Evolutionary conservation across 2,888 invertebrate genomes (phyloP).

Genomic region (Scotopteryx bipunctaria): DNA sequence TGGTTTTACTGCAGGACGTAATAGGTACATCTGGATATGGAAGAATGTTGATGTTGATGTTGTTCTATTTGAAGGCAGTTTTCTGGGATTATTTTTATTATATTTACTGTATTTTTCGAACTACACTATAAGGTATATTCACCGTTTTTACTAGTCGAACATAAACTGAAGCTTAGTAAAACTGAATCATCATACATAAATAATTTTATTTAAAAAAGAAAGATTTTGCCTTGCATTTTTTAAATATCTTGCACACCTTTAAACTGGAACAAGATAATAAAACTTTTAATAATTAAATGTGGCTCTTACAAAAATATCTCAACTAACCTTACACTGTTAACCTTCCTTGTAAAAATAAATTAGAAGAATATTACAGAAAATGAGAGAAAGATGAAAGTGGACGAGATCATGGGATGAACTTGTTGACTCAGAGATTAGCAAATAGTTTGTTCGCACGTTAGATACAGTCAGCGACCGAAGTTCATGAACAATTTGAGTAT

Average conservation of each 20-base stretch:
- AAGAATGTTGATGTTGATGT: no score
- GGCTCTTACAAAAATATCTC: conserved; percentile 14
- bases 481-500: no score
- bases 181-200: no score
- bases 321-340: conserved; percentile 1
- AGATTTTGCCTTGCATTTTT: conserved; percentile 12
- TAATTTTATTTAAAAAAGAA: neutral
- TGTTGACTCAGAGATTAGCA: conserved; percentile 20
- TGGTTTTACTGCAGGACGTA: neutral
- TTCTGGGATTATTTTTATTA: neutral
- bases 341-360: conserved; percentile 23
- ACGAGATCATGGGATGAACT: conserved; percentile 33
- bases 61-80: no score
- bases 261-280: conserved; percentile 15
- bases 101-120: neutral
- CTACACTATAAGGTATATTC: no score
- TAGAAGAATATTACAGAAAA: conserved; percentile 17
- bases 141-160: no score
- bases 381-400: conserved; percentile 33
- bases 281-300: conserved; percentile 16
- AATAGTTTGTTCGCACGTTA: neutral
- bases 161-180: no score
- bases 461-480: no score
- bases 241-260: conserved; percentile 7
- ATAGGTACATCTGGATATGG: no score